Percentiles rank a stretch among this genome's conserved stretches.
Evolutionary conservation across 92 coral and sea anemone genomes (phyloP).

Genomic region (Anthopleura xanthogrammica): DNA sequence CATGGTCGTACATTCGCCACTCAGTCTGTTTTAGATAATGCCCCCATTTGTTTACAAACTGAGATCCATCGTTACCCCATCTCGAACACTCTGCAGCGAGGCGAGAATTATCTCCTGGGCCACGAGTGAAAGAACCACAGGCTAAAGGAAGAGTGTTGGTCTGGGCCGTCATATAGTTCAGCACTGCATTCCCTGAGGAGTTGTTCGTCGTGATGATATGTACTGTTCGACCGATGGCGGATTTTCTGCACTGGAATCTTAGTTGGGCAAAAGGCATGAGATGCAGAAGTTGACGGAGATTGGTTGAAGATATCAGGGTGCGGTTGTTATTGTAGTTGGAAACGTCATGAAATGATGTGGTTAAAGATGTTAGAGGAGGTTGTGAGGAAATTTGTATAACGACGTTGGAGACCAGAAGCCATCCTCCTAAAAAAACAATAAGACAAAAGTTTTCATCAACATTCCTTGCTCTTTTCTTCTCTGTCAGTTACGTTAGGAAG

Average conservation of each 20-base stretch:
- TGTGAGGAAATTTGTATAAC: constrained; percentile 3
- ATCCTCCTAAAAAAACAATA: constrained; percentile 32
- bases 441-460: background rate
- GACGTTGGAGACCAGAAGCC: constrained; percentile 35
- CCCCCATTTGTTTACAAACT: constrained; percentile 21
- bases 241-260: constrained; percentile 60
- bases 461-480: no score
- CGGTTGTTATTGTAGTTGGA: constrained; percentile 22
- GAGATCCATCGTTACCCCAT: constrained; percentile 15
- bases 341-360: constrained; percentile 32
- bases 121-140: constrained; percentile 23
- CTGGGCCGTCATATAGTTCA: constrained; percentile 35
- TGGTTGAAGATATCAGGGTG: constrained; percentile 15
- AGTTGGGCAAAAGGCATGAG: constrained; percentile 33
- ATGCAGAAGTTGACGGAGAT: constrained; percentile 19
- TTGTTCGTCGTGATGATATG: constrained; percentile 35
- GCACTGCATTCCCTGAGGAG: constrained; percentile 39
- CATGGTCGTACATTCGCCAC: constrained; percentile 22
- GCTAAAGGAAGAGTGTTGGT: constrained; percentile 6
- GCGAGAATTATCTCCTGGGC: constrained; percentile 27
- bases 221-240: constrained; percentile 23
- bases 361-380: background rate
- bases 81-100: constrained; percentile 14
- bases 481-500: no score
- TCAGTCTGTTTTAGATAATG: background rate